These are phyloP conservation scores for Drosophila nr. perissopoda DNA, from an alignment of 2,888 invertebrate species.

Conservation along the genomic window DNA sequence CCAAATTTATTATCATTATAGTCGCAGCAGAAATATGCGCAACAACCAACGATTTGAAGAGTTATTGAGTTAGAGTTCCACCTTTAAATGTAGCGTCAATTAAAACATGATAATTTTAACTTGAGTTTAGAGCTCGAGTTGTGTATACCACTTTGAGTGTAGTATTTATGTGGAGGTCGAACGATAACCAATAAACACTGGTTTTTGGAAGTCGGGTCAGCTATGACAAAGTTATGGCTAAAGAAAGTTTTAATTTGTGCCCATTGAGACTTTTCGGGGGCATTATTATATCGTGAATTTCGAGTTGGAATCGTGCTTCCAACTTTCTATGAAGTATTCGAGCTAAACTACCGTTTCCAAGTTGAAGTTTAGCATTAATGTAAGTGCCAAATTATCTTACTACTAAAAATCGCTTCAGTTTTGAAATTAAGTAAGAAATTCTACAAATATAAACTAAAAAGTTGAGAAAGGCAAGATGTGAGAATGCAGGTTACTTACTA, in stretches of 20 bases:
- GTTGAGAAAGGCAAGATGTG: not conserved
- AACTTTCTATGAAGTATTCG: not conserved
- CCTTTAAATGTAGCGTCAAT: not conserved
- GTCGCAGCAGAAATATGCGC: constrained; percentile 10
- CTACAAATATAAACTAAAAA: not conserved
- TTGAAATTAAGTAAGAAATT: not conserved
- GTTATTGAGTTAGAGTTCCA: not conserved
- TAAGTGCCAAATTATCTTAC: not conserved
- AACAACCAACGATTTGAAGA: not conserved
- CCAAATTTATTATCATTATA: constrained; percentile 23
- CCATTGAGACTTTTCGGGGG: not conserved
- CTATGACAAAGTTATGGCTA: too few relatives aligned
- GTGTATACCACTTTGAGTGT: not conserved
- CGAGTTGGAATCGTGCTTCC: not conserved
- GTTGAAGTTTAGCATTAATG: not conserved
- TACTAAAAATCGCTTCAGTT: not conserved
- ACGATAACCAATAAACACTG: too few relatives aligned
- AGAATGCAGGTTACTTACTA: not conserved
- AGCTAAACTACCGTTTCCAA: not conserved
- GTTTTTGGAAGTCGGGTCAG: too few relatives aligned
- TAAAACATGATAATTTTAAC: not conserved
- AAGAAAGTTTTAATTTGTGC: not conserved
- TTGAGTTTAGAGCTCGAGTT: not conserved
- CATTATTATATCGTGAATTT: not conserved
- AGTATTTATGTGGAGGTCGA: too few relatives aligned